These are phyloP conservation scores for Microdon myrmicae DNA, from an alignment of 2,888 invertebrate genomes.

Conservation along the genomic window DNA sequence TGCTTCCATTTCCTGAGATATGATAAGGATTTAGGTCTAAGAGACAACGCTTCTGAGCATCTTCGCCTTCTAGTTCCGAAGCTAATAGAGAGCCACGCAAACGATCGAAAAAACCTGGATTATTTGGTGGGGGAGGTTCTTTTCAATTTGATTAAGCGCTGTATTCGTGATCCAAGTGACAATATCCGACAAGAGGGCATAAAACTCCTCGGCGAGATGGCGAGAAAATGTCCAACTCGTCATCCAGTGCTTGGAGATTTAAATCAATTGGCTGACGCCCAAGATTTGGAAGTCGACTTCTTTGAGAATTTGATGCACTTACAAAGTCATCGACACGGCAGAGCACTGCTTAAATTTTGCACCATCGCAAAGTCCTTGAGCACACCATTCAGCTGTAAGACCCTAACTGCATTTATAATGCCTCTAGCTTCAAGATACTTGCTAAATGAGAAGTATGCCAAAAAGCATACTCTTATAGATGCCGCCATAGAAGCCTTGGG, in stretches of 20 bases:
- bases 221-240: slow-evolving; percentile 76
- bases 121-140: slow-evolving; percentile 79
- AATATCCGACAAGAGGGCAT: slow-evolving; percentile 82
- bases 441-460: slow-evolving; percentile 78
- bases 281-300: slow-evolving; percentile 90
- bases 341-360: slow-evolving; percentile 82
- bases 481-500: slow-evolving; percentile 85
- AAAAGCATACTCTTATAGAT: slow-evolving; percentile 84
- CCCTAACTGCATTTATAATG: slow-evolving; percentile 84
- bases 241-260: slow-evolving; percentile 80
- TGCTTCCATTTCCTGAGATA: slow-evolving; percentile 81
- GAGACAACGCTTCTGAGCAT: slow-evolving; percentile 81
- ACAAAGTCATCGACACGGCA: slow-evolving; percentile 85
- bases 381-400: slow-evolving; percentile 74
- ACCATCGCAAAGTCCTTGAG: slow-evolving; percentile 72
- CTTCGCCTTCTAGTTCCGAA: slow-evolving; percentile 76
- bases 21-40: slow-evolving; percentile 85
- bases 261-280: slow-evolving; percentile 71
- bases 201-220: slow-evolving; percentile 79
- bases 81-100: slow-evolving; percentile 71
- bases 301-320: slow-evolving; percentile 92
- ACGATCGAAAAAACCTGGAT: slow-evolving; percentile 70
- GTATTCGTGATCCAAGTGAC: slow-evolving; percentile 76
- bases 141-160: slow-evolving; percentile 75
- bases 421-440: slow-evolving; percentile 86